These are phyloP conservation scores for Orientallactaga sibirica DNA, from an alignment of 2,797 vertebrate species.

Conservation along the genomic window DNA sequence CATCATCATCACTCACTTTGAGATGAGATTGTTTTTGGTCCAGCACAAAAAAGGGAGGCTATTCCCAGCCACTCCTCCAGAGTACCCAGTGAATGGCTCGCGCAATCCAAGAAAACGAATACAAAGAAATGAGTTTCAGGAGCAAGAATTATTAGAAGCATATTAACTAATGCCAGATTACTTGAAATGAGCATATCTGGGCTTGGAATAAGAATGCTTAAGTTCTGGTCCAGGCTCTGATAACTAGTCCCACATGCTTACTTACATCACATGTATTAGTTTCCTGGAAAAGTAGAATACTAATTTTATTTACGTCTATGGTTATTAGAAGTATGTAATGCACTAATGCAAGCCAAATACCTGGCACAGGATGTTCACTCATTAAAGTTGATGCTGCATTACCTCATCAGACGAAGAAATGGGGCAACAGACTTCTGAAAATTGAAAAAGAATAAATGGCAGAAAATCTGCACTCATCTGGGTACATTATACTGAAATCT, in stretches of 20 bases:
- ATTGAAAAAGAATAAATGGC: not conserved
- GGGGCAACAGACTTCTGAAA: not conserved
- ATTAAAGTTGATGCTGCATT: not conserved
- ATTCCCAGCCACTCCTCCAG: constrained; percentile 70
- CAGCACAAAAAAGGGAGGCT: constrained; percentile 78
- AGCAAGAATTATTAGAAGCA: not conserved
- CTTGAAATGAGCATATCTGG: not conserved
- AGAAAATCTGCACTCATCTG: not conserved
- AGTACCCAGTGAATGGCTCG: constrained; percentile 71
- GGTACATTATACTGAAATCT: not conserved
- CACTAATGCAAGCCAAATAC: not conserved
- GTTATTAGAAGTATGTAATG: not conserved
- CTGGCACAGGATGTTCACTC: not conserved
- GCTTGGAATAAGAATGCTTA: not conserved
- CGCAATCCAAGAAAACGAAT: constrained; percentile 79
- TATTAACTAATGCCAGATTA: not conserved
- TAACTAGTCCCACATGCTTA: not conserved
- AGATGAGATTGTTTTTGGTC: constrained; percentile 78
- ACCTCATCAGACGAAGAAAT: not conserved
- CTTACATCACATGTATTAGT: not conserved
- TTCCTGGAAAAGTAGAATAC: not conserved
- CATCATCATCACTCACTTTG: constrained; percentile 84
- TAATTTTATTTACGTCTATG: not conserved
- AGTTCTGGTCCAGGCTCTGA: not conserved
- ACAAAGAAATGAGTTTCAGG: not conserved